These are phyloP conservation scores for Phataginus tricuspis DNA, from an alignment of 2,797 vertebrate species.

Conservation along the genomic window DNA sequence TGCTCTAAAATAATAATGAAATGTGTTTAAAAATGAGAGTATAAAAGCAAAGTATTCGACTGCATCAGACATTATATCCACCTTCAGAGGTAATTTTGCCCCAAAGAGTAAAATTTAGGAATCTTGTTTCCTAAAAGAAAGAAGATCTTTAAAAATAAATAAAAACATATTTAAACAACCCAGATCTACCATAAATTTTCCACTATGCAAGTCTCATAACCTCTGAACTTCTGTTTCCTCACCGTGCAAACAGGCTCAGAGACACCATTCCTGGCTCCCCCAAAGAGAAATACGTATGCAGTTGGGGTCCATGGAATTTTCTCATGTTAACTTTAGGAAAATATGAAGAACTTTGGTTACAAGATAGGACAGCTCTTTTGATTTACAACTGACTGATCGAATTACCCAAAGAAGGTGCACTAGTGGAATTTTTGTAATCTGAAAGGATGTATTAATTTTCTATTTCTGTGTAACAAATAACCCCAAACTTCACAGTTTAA, in stretches of 20 bases:
- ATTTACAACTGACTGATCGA: neutral
- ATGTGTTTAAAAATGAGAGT: neutral
- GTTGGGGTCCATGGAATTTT: neutral
- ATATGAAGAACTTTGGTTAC: neutral
- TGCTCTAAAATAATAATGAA: neutral
- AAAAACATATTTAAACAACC: neutral
- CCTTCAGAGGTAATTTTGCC: neutral
- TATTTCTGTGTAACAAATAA: neutral
- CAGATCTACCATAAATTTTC: neutral
- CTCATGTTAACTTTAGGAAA: neutral
- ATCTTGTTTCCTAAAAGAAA: neutral
- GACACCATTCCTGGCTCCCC: neutral
- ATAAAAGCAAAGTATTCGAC: neutral
- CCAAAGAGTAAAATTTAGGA: neutral
- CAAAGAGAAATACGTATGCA: neutral
- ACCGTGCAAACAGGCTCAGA: neutral
- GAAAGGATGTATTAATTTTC: neutral
- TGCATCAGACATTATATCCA: neutral
- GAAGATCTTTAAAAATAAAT: neutral
- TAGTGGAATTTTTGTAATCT: neutral
- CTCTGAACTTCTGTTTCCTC: neutral
- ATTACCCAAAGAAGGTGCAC: neutral
- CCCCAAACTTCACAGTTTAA: neutral
- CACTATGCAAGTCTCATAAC: neutral
- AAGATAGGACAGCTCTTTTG: neutral